A percentile compares a stretch with the other conserved stretches of the same genome.
Conservation (phyloP, 2,113 vertebrate species). For the Stegastes partitus region DNA sequence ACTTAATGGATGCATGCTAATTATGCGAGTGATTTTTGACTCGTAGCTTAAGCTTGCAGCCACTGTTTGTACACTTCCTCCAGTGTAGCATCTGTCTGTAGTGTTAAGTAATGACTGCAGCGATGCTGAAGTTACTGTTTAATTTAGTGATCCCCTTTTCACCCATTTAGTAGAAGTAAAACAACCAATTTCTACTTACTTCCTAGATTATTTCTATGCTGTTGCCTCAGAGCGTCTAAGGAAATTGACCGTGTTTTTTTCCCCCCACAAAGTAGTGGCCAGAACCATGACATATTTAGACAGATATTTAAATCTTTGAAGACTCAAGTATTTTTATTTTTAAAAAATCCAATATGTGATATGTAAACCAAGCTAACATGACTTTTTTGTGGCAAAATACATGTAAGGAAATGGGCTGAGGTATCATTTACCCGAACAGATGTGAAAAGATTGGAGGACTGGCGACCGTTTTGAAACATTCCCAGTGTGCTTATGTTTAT, state of each 20-base stretch:
- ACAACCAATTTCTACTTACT: not conserved
- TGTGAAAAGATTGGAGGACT: constrained; percentile 20
- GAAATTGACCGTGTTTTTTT: constrained; percentile 2
- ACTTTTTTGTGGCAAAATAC: constrained; percentile 52
- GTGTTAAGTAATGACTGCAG: constrained; percentile 20
- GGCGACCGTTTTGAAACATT: constrained; percentile 32
- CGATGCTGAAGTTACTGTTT: not conserved
- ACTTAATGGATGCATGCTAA: constrained; percentile 37
- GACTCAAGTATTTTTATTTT: constrained; percentile 48
- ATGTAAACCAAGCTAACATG: constrained; percentile 52
- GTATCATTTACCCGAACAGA: constrained; percentile 49
- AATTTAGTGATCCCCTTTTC: constrained; percentile 15
- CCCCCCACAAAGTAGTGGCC: constrained; percentile 21
- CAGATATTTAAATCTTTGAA: constrained; percentile 1
- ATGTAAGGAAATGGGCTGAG: constrained; percentile 33
- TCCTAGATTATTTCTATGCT: constrained; percentile 13
- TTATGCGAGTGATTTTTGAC: constrained; percentile 35
- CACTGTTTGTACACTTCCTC: constrained; percentile 27
- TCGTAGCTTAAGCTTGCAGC: not conserved
- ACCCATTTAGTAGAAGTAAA: constrained; percentile 18
- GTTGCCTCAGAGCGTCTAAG: not conserved
- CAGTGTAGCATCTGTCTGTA: constrained; percentile 10
- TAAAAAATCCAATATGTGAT: constrained; percentile 54
- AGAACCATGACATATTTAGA: constrained; percentile 22
- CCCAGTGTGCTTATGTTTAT: constrained; percentile 46